Evolutionary conservation across 2,113 vertebrate species (phyloP).

Genomic region (Cyanoramphus novaezelandiae): DNA sequence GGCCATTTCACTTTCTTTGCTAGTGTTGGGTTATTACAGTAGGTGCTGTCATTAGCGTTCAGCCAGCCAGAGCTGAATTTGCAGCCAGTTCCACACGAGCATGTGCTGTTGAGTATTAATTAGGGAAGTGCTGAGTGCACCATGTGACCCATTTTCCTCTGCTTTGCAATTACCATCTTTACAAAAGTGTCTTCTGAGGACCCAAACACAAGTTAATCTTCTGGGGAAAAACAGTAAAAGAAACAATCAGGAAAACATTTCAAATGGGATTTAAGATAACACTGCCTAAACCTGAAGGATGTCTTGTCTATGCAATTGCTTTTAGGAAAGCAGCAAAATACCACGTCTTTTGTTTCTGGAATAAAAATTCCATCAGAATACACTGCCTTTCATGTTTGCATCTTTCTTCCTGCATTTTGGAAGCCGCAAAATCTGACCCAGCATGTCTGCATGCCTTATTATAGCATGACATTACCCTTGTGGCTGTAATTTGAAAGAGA

Average conservation of each 20-base stretch:
- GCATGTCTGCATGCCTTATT: conserved; percentile 8
- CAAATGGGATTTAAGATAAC: conserved; percentile 54
- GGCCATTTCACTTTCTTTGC: conserved; percentile 1
- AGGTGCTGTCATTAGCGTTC: conserved; percentile 19
- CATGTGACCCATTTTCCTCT: conserved; percentile 57
- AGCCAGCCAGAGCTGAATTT: conserved; percentile 23
- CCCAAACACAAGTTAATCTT: conserved; percentile 61
- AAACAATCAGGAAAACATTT: conserved; percentile 68
- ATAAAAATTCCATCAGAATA: neutral
- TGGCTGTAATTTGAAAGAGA: conserved; percentile 26
- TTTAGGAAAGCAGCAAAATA: conserved; percentile 2
- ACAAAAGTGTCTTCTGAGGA: conserved; percentile 63
- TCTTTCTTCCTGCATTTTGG: neutral
- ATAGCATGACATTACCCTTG: conserved; percentile 13
- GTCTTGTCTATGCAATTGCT: neutral
- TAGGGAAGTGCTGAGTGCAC: conserved; percentile 55
- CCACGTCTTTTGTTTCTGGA: neutral
- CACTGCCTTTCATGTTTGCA: neutral
- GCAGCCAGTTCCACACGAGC: neutral
- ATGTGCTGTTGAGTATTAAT: conserved; percentile 63
- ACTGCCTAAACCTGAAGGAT: conserved; percentile 36
- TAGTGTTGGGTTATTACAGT: conserved; percentile 6
- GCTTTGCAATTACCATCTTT: conserved; percentile 70
- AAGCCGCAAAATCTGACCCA: neutral
- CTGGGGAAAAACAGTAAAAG: conserved; percentile 46